Conservation (phyloP, 2,888 invertebrate species). For the Lithophane leautieri region DNA sequence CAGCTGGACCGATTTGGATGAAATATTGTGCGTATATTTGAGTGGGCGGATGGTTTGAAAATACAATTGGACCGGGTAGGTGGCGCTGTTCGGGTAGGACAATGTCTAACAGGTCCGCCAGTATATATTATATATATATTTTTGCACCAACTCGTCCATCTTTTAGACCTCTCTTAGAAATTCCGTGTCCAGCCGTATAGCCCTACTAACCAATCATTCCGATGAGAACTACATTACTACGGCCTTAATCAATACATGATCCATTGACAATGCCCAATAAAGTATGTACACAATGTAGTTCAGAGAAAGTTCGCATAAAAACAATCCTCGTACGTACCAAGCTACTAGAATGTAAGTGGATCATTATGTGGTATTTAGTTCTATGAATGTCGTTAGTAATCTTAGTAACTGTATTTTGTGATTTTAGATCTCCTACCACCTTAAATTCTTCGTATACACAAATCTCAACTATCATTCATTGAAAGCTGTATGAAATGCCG, state of each 20-base stretch:
- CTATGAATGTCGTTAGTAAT: slow-evolving; percentile 24
- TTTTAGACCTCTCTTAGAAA: neutral
- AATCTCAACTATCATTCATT: neutral
- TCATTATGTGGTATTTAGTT: slow-evolving; percentile 45
- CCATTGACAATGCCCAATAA: slow-evolving; percentile 50
- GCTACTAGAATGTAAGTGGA: slow-evolving; percentile 44
- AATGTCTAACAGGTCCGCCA: too few relatives aligned
- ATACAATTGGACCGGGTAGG: too few relatives aligned
- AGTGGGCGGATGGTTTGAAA: too few relatives aligned
- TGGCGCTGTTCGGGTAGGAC: too few relatives aligned
- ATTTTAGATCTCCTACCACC: too few relatives aligned
- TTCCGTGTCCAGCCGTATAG: too few relatives aligned
- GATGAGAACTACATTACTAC: slow-evolving; percentile 4
- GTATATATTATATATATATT: too few relatives aligned
- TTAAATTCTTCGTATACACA: neutral
- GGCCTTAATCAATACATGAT: slow-evolving; percentile 28
- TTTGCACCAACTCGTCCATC: neutral
- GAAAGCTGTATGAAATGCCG: neutral
- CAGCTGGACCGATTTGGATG: too few relatives aligned
- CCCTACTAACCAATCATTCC: neutral
- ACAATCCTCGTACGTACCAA: slow-evolving; percentile 49
- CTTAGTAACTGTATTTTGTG: slow-evolving; percentile 25
- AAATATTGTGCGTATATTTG: too few relatives aligned
- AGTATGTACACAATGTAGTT: slow-evolving; percentile 58
- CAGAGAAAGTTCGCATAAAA: slow-evolving; percentile 70